Base-by-base conservation (phyloP, 2,888 invertebrate genomes). In the Sphaerophoria taeniata region DNA sequence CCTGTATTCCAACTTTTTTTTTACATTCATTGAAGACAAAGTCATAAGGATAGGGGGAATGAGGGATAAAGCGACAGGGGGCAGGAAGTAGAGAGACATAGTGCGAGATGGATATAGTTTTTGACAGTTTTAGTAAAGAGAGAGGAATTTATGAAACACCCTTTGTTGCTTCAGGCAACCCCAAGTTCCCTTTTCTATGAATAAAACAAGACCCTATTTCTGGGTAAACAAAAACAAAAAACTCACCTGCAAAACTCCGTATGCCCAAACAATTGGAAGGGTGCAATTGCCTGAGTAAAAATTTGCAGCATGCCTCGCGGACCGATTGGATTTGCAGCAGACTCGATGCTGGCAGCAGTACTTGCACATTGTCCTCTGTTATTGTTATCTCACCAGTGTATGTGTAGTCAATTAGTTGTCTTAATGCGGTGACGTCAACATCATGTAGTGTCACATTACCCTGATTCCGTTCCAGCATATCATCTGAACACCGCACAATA, bases 241-340 rank as follows among this genome's bases (percentile, higher is more conserved):
- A 87, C 89, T 89, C 86, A 90, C 91, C 92, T 14, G 92, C 92
- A 91, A 96, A 96, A 91, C 95, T 95, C 75, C 95, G 92, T 69
- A 96, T 96, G 72, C 96, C 96, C 78, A 96, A 92, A 89, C 96
- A 96, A 90, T 96, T 96, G 55, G 95, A 95, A 2, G 96, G 95
- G 91, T 96, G 95, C 56, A 96, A 92, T 90, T 96, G 96, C 51
- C 95, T 93, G 89, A 96, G 93, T 78, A 96, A 92, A 91, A 96
- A 96, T 89, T 94, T 94, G 90, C 96, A 95, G 90, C 96, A 96
- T 0, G 96, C 96, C 88, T 95, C 95, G 47, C 95, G 91, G 31
- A 95, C 95, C 70, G 94, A 94, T 88, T 93, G 93, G 90, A 95
- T 95, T 92, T 96, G 96, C 86, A 96, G 93, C 88, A 96, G 93